Conservation (phyloP, 64 coral and sea anemone genomes). For the Acropora yongei region DNA sequence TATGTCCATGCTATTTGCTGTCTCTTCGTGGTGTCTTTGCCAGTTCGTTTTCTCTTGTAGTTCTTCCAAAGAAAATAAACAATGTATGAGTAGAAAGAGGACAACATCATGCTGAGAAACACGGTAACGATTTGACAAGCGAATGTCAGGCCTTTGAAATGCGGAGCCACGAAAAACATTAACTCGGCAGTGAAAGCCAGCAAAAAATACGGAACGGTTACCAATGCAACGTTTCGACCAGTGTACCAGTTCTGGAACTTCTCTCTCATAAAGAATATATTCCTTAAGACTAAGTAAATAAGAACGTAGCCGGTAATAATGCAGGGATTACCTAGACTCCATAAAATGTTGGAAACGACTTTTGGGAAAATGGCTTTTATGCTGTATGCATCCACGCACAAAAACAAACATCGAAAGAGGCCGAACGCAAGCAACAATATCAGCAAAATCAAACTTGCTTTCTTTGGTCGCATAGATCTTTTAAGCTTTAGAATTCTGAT, state of each 20-base stretch:
- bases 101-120: constrained; percentile 26
- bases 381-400: constrained; percentile 63
- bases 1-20: background rate
- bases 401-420: constrained; percentile 22
- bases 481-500: constrained; percentile 24
- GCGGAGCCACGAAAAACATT: constrained; percentile 19
- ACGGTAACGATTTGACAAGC: constrained; percentile 58
- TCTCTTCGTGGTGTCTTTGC: background rate
- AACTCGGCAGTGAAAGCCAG: constrained; percentile 54
- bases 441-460: constrained; percentile 22
- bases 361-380: constrained; percentile 44
- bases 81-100: constrained; percentile 53
- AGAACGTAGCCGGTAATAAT: constrained; percentile 60
- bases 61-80: constrained; percentile 68
- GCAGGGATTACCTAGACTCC: constrained; percentile 62
- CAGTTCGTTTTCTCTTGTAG: background rate
- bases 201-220: constrained; percentile 58
- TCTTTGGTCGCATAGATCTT: constrained; percentile 15
- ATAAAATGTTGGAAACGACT: constrained; percentile 34
- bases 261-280: constrained; percentile 63
- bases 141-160: constrained; percentile 44
- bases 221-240: constrained; percentile 35
- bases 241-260: constrained; percentile 78
- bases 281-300: constrained; percentile 66
- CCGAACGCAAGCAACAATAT: constrained; percentile 60